A percentile compares a stretch with the other conserved stretches of the same genome.
phyloP scores from a whole-genome alignment of 2,113 vertebrate genomes.

The Pelodiscus sinensis region DNA sequence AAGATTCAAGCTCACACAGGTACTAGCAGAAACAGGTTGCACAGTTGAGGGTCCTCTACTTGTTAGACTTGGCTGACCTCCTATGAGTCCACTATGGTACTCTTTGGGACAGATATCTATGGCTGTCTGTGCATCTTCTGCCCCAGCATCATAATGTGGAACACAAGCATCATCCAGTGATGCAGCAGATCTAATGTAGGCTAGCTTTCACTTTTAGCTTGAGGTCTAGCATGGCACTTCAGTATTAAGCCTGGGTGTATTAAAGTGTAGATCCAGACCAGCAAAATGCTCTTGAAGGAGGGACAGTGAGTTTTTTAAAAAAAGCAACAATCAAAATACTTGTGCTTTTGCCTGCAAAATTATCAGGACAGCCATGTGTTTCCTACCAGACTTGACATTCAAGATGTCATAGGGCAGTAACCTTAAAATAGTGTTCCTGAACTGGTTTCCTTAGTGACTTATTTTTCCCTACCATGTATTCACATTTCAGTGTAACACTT shows the following conservation, averaged over 20 bases:
- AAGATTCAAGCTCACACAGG: neutral
- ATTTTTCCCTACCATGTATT: neutral
- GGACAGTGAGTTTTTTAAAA: neutral
- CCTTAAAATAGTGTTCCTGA: neutral
- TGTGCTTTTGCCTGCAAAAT: neutral
- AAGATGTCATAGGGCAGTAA: neutral
- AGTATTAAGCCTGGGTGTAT: neutral
- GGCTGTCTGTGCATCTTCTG: neutral
- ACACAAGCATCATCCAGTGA: accelerated
- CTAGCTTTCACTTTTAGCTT: neutral
- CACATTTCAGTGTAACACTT: neutral
- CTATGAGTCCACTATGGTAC: neutral
- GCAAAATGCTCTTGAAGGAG: neutral
- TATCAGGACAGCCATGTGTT: neutral
- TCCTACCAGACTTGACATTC: neutral
- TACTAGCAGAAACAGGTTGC: neutral
- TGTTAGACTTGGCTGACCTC: neutral
- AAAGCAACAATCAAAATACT: neutral
- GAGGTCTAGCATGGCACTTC: neutral
- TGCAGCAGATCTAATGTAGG: neutral
- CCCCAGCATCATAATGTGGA: neutral
- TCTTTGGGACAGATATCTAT: neutral
- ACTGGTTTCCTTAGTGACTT: neutral
- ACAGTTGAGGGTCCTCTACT: neutral
- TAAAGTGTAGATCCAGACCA: neutral